A percentile compares a stretch with the other conserved stretches of the same genome.
Conservation (phyloP, 1,140 invertebrate genomes). For the Oreohelix idahoensis region DNA sequence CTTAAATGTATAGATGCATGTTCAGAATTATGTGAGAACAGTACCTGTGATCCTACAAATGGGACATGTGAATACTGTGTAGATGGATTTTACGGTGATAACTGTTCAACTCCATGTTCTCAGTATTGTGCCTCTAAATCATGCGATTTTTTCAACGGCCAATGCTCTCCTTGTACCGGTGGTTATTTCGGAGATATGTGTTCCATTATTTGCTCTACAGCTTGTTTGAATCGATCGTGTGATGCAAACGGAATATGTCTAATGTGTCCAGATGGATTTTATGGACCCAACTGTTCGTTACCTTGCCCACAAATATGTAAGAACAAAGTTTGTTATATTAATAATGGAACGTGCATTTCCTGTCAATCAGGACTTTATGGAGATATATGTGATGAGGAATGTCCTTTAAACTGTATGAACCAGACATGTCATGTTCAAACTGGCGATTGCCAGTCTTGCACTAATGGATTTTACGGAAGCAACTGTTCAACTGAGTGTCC, state of each 20-base stretch:
- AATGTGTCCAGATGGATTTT: background rate
- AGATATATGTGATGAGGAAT: background rate
- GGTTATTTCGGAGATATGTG: background rate
- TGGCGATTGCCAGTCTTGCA: background rate
- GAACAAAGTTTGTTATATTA: background rate
- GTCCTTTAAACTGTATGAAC: background rate
- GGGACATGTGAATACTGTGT: background rate
- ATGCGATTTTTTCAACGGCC: background rate
- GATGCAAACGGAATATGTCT: background rate
- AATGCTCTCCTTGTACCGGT: background rate
- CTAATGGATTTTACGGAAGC: background rate
- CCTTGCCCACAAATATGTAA: background rate
- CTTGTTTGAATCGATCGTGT: background rate
- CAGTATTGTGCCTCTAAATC: background rate
- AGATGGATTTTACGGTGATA: background rate
- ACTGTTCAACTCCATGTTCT: background rate
- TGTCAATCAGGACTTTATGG: background rate
- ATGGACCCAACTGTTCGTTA: background rate
- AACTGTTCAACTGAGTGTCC: background rate
- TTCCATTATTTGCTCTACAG: background rate
- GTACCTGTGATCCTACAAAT: background rate
- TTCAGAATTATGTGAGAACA: background rate
- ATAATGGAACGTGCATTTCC: background rate
- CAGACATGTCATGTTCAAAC: background rate
- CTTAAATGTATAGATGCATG: background rate